Evolutionary conservation across 2,797 vertebrate genomes (phyloP), one percentile per base, ranked within the genome.

Genomic region (Gobionotothen gibberifrons): DNA sequence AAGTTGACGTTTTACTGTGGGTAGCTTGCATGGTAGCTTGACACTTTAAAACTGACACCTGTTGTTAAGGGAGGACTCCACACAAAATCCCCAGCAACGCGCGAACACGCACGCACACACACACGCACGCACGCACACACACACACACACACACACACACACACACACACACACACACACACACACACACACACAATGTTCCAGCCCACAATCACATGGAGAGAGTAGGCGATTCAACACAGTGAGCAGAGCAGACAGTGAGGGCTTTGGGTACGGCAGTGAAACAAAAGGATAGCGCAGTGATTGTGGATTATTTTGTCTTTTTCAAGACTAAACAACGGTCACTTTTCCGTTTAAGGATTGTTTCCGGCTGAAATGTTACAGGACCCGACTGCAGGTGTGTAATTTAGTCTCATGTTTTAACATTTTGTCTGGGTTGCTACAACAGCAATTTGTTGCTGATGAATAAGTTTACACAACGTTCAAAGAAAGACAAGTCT

Each of bases 301-400:
- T 5, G 8, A 13, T 54, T 47, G 63, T 73, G 90, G 87, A 89
- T 74, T 82, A 53, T 79, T 77, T 55, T 6, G 15, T 56, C 17
- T 48, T 16, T 57, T 7, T 64, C 9, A 15, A 22, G 21, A 29
- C 32, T 47, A 52, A 6, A 1, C 14, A 3, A 14, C 54, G 48
- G 46, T 26, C 7, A 10, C 47, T 69, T 43, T 54, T 19, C 12
- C 13, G 7, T n/a, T 63, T 73, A 39, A 17, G 68, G 67, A 40
- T 32, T 69, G 77, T 47, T 8, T 21, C 14, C 3, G 22, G 62
- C 46, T 73, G 85, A 76, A 36, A 93, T 93, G 92, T 74, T 89
- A 56, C 74, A 72, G 62, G 82, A 79, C 32, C 53, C 63, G 36
- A 61, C 72, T 0, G 19, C 78, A 84, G 91, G 90, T 93, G 43